Evolutionary conservation across 2,888 invertebrate genomes (phyloP).

Genomic region (Cryptocephalus primarius): DNA sequence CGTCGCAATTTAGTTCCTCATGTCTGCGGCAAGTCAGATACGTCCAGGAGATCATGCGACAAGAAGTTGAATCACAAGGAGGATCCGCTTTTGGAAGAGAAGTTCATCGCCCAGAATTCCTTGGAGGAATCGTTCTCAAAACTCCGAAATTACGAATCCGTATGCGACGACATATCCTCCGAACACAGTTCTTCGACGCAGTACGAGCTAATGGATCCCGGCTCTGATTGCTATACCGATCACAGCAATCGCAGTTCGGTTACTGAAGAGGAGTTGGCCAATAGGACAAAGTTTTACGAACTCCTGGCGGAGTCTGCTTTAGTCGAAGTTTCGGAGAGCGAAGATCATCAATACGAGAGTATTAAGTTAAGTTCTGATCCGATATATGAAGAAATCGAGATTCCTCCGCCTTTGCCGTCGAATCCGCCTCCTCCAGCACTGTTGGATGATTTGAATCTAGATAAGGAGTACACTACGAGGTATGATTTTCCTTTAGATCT

Average conservation of each 20-base stretch:
- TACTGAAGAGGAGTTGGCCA: slow-evolving; percentile 51
- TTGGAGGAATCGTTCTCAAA: slow-evolving; percentile 1
- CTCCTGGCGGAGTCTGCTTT: slow-evolving; percentile 59
- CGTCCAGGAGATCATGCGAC: slow-evolving; percentile 35
- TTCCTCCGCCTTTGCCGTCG: slow-evolving; percentile 68
- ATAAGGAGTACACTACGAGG: slow-evolving; percentile 56
- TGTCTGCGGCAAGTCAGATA: slow-evolving; percentile 55
- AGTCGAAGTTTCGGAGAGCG: slow-evolving; percentile 55
- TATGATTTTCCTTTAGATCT: slow-evolving; percentile 5
- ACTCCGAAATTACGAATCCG: slow-evolving; percentile 25
- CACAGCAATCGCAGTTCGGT: slow-evolving; percentile 36
- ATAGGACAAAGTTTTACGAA: slow-evolving; percentile 62
- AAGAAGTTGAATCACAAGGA: slow-evolving; percentile 35
- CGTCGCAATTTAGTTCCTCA: slow-evolving; percentile 64
- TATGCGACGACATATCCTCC: slow-evolving; percentile 37
- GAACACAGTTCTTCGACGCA: slow-evolving; percentile 51
- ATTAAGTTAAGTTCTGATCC: slow-evolving; percentile 62
- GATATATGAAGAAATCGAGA: slow-evolving; percentile 69
- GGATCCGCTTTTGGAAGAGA: slow-evolving; percentile 50
- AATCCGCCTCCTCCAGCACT: slow-evolving; percentile 66
- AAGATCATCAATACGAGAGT: slow-evolving; percentile 64
- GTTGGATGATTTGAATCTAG: slow-evolving; percentile 52
- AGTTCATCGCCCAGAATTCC: slow-evolving; percentile 36
- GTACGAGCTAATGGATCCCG: slow-evolving; percentile 64
- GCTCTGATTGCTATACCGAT: slow-evolving; percentile 65